Conservation (phyloP, 2,888 invertebrate species). For the Eupithecia subfuscata region DNA sequence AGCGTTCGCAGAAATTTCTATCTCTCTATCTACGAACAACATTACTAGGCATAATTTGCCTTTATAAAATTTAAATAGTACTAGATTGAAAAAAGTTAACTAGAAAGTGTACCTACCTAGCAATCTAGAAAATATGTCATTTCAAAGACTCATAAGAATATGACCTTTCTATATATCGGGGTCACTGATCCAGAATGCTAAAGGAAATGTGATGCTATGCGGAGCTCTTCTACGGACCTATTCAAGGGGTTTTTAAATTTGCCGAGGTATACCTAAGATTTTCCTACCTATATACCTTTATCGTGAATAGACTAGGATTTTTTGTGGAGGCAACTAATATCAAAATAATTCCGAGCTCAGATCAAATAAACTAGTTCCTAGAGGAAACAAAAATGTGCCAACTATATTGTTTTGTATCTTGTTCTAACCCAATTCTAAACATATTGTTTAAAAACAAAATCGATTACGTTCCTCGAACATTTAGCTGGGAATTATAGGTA, state of each 20-base stretch:
- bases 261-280: background rate
- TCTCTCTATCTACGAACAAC: background rate
- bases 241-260: background rate
- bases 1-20: background rate
- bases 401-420: background rate
- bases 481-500: background rate
- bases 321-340: background rate
- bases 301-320: background rate
- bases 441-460: background rate
- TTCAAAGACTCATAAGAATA: background rate
- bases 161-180: background rate
- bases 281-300: background rate
- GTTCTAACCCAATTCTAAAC: background rate
- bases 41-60: background rate
- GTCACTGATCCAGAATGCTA: conserved; percentile 2
- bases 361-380: background rate
- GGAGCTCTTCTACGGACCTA: conserved; percentile 1
- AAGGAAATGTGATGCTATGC: conserved; percentile 4
- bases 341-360: background rate
- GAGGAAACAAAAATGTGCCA: background rate
- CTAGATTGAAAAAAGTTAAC: background rate
- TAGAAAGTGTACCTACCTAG: background rate
- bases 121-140: background rate
- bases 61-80: background rate
- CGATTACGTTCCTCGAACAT: background rate